Conservation (phyloP, 2,797 vertebrate species). For the Mycteria americana region DNA sequence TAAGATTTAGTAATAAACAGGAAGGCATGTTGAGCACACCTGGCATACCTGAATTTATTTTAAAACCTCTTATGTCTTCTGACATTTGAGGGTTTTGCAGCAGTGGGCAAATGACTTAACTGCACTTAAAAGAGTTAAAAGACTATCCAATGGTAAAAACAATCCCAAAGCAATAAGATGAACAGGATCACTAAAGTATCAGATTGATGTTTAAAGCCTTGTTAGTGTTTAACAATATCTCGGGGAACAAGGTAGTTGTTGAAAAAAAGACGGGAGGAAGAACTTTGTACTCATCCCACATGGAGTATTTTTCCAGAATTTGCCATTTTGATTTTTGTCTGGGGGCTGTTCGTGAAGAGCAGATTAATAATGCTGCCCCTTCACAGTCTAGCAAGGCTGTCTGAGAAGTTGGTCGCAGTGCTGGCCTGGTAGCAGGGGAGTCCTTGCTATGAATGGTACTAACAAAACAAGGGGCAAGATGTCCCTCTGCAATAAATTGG, state of each 20-base stretch:
- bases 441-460: neutral
- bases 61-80: neutral
- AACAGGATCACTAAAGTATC: neutral
- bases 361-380: neutral
- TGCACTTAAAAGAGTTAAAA: neutral
- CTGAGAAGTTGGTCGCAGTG: neutral
- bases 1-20: neutral
- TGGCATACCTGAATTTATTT: neutral
- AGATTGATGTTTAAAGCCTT: neutral
- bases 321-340: neutral
- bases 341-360: neutral
- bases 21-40: neutral
- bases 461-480: no score
- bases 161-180: neutral
- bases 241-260: neutral
- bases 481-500: neutral
- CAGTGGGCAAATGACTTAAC: neutral
- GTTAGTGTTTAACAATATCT: neutral
- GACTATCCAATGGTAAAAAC: neutral
- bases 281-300: neutral
- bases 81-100: neutral
- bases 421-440: neutral
- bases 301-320: neutral
- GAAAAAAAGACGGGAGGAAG: neutral
- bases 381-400: neutral